Evolutionary conservation across 2,797 vertebrate species (phyloP), one percentile per base, ranked within the genome.

Genomic region (Lerista edwardsae): DNA sequence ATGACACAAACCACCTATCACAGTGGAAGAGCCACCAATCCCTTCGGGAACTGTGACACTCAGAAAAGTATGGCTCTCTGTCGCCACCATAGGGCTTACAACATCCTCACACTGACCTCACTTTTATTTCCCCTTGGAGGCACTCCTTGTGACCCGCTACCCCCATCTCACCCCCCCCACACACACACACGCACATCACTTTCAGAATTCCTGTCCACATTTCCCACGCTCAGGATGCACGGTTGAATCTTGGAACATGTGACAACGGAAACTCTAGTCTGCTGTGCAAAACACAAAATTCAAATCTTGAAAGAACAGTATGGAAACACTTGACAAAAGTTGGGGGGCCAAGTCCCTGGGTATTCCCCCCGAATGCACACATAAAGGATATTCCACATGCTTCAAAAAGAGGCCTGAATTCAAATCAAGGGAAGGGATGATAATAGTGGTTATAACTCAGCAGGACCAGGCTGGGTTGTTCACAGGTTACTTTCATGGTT

Each of bases 401-500:
- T 94, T 84, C 93, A 91, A 92, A 91, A 87, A 95, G 85, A 92
- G 90, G 89, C 90, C 91, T 75, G 41, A 12, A 89, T 90, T 51
- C 86, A 91, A 91, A 87, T 77, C 87, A 91, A 85, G 88, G 92
- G 92, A 84, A 67, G 91, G 93, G 90, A 80, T 77, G 74, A 69
- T 61, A 67, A 19, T 62, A 81, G 74, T 82, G 90, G 87, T 81
- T 85, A 84, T 92, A 2, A 88, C 90, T 91, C 90, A 64, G 55
- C 0, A 19, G 23, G 39, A 72, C 69, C 10, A 57, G 85, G 44
- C 74, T 39, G 57, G 74, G 68, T 88, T 47, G 64, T 68, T 97
- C 97, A 99, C 95, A 98, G 97, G 96, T 98, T 98, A 95, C 98
- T 98, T 89, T 98, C 96, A 0, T 97, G 97, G 88, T 93, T 95